Evolutionary conservation across 1,140 invertebrate species (phyloP).

Genomic region (Oreohelix idahoensis): DNA sequence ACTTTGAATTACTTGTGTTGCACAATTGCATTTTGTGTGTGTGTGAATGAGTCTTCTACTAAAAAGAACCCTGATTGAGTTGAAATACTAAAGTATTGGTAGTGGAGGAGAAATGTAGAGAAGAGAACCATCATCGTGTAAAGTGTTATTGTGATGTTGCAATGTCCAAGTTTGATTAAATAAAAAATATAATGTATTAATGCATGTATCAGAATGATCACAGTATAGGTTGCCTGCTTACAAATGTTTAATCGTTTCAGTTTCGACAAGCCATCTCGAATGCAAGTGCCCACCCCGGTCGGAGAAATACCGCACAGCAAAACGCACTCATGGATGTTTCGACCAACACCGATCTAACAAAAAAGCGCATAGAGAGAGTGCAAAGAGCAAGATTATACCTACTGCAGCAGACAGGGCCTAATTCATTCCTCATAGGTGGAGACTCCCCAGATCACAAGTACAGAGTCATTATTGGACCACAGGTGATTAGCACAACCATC

Average conservation of each 20-base stretch:
- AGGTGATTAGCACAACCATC: conserved; percentile 61
- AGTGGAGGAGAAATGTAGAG: no score
- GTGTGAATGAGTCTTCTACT: no score
- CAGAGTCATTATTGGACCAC: conserved; percentile 74
- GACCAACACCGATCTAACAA: conserved; percentile 58
- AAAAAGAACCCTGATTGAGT: no score
- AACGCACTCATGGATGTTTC: conserved; percentile 35
- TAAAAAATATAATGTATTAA: no score
- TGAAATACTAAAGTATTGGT: no score
- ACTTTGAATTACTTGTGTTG: no score
- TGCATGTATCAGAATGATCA: no score
- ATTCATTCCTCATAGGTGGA: conserved; percentile 74
- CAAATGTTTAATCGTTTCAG: conserved; percentile 24
- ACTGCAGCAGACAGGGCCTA: conserved; percentile 74
- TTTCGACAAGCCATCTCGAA: conserved; percentile 49
- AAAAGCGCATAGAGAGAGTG: conserved; percentile 70
- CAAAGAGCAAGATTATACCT: conserved; percentile 72
- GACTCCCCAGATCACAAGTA: conserved; percentile 75
- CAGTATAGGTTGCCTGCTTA: no score
- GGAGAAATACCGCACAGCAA: conserved; percentile 40
- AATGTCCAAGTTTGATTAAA: no score
- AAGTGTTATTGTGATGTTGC: no score
- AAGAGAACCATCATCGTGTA: no score
- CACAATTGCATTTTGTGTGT: no score
- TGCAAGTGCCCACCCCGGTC: conserved; percentile 40